Conservation (phyloP, 2,113 vertebrate genomes). For the Merops nubicus region DNA sequence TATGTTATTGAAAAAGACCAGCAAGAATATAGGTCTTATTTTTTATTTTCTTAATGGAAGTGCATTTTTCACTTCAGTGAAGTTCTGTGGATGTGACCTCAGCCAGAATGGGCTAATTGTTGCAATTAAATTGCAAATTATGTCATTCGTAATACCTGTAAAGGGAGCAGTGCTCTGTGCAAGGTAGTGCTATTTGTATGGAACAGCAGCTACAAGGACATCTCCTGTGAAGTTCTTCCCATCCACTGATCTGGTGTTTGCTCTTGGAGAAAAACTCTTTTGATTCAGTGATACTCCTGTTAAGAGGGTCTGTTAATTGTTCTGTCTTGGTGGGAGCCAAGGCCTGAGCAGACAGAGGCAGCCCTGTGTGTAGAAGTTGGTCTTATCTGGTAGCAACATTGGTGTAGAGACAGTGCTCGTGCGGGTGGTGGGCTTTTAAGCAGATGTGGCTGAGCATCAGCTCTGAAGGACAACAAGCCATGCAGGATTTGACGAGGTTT, state of each 20-base stretch:
- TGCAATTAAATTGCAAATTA: not conserved
- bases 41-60: not conserved
- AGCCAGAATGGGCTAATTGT: not conserved
- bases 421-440: not conserved
- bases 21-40: not conserved
- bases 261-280: not conserved
- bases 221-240: not conserved
- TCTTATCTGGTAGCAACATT: not conserved
- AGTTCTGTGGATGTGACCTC: not conserved
- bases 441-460: not conserved
- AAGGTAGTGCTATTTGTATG: not conserved
- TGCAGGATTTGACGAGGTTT: not conserved
- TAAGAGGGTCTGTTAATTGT: accelerated
- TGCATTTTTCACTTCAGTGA: not conserved
- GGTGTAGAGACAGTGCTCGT: not conserved
- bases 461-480: not conserved
- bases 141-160: not conserved
- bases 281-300: not conserved
- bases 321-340: not conserved
- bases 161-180: not conserved
- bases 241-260: not conserved
- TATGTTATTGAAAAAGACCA: not conserved
- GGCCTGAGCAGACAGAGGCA: not conserved
- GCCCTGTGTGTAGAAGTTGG: not conserved
- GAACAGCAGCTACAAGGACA: not conserved